A percentile compares a stretch with the other conserved stretches of the same genome.
phyloP scores from a whole-genome alignment of 2,113 vertebrate species.

The Casuarius casuarius region DNA sequence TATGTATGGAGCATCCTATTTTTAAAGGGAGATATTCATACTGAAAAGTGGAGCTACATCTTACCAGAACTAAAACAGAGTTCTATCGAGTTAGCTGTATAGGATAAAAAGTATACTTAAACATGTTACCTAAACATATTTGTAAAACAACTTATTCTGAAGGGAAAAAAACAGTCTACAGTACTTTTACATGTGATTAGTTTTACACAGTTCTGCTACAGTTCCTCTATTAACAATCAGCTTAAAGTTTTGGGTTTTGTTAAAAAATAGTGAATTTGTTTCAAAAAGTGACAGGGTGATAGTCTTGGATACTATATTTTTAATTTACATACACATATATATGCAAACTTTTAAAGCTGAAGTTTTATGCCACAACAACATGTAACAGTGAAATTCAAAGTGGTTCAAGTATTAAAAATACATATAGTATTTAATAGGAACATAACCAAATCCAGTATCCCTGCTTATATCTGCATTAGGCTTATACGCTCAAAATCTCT shows the following conservation, averaged over 20 bases:
- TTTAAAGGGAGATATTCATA: background rate
- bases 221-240: background rate
- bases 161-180: fast-evolving
- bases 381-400: background rate
- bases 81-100: background rate
- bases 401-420: background rate
- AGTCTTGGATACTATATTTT: background rate
- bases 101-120: background rate
- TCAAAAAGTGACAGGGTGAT: background rate
- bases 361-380: background rate
- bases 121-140: background rate
- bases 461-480: background rate
- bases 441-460: background rate
- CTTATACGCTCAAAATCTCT: background rate
- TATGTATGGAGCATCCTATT: background rate
- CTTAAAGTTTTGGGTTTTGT: background rate
- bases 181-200: background rate
- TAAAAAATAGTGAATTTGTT: background rate
- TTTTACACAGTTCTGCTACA: background rate
- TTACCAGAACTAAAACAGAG: background rate
- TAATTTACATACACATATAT: background rate
- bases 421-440: background rate
- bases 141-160: background rate
- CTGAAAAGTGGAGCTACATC: background rate
- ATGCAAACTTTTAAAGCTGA: background rate